Evolutionary conservation across 2,113 vertebrate species (phyloP), one percentile per base, ranked within the genome.

Genomic region (Sinocyclocheilus anshuiensis): DNA sequence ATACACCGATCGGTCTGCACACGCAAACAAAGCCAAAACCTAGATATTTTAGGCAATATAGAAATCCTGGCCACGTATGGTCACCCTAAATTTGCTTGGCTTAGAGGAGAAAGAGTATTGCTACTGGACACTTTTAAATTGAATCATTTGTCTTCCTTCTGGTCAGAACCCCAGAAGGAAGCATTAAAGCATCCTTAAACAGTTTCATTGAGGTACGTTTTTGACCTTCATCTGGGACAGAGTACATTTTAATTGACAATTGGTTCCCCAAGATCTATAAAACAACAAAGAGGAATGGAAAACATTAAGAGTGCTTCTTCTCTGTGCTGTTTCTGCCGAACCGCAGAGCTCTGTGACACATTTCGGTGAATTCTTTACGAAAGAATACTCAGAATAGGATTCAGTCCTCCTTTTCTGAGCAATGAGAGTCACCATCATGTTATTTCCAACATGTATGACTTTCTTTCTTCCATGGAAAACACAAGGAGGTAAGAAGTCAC

Each of bases 321-420:
- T 78, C 26, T 55, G 29, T 57, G 61, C 50, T 53, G 24, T 55
- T 79, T 71, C 53, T 20, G 33, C n/a, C 6, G 48, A 74, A 61
- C 24, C 22, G 36, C 9, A 33, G 16, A 72, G 65, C n/a, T 29
- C 75, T 18, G 50, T 42, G 65, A 78, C 77, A 74, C 48, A 81
- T 57, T 61, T 55, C 29, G 48, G 50, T 59, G 36, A 81, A 81
- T 86, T 59, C 81, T 86, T 86, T 61, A 59, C 45, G 55, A 69
- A 78, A 82, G 42, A 85, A 55, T 11, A 75, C 39, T 50, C 7
- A 16, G 22, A 79, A 85, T 78, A 85, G 26, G 48, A 69, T 36
- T n/a, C 59, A 39, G 15, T 75, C 36, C 22, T 63, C n/a, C 15
- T 15, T n/a, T 45, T 22, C 4, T 72, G 81, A 83, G 81, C 65